Evolutionary conservation across 2,797 vertebrate genomes (phyloP).

Genomic region (Helarctos malayanus): DNA sequence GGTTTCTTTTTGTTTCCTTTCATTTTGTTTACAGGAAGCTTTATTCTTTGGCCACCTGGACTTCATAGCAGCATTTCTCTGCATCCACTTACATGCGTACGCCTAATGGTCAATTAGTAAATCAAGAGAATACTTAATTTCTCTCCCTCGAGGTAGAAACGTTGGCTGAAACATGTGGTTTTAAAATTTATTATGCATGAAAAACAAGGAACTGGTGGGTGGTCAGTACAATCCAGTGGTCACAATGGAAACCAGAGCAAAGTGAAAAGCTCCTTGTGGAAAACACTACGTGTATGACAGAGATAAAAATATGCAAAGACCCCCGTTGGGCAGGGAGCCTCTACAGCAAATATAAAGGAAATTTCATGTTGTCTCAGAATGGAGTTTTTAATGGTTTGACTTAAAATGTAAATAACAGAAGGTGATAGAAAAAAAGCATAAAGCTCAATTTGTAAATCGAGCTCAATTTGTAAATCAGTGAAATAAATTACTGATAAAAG

Average conservation of each 20-base stretch:
- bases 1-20: constrained; percentile 41
- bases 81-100: neutral
- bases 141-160: constrained; percentile 76
- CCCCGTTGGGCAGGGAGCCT: constrained; percentile 7
- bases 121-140: constrained; percentile 61
- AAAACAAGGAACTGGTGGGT: constrained; percentile 80
- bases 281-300: neutral
- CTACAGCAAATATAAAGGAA: constrained; percentile 22
- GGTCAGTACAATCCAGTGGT: constrained; percentile 64
- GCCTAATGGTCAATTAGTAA: constrained; percentile 61
- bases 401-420: constrained; percentile 17
- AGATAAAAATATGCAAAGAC: constrained; percentile 55
- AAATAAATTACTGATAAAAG: neutral
- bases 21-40: constrained; percentile 60
- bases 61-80: neutral
- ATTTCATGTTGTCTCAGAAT: neutral
- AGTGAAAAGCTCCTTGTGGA: constrained; percentile 66
- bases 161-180: constrained; percentile 56
- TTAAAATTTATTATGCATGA: constrained; percentile 76
- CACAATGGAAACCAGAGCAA: constrained; percentile 68
- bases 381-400: neutral
- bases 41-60: constrained; percentile 40
- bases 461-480: neutral
- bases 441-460: neutral
- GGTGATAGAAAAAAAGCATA: neutral